Conservation (phyloP, 2,797 vertebrate species). For the Melopsittacus undulatus region DNA sequence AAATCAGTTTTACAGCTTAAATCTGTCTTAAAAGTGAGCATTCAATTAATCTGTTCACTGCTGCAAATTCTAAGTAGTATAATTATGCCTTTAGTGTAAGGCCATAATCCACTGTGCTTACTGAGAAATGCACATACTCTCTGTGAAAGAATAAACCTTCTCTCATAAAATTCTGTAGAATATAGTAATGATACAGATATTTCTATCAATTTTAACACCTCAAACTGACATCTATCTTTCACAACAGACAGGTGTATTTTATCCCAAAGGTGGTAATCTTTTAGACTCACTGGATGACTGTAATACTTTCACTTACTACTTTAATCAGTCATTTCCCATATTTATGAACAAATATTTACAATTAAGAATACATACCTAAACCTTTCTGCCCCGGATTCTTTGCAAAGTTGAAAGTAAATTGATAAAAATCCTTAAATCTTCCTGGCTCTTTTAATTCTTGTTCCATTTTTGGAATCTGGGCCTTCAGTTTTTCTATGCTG, state of each 20-base stretch:
- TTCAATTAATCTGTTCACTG: not conserved
- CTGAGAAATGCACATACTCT: not conserved
- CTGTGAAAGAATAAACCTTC: not conserved
- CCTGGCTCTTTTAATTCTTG: slow-evolving; percentile 97
- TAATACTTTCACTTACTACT: not conserved
- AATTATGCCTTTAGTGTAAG: not conserved
- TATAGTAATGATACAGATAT: not conserved
- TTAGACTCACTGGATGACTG: not conserved
- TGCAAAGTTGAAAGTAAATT: slow-evolving; percentile 99
- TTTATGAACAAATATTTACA: slow-evolving; percentile 22
- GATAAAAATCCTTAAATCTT: slow-evolving; percentile 99
- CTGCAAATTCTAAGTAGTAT: not conserved
- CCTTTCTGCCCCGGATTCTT: slow-evolving; percentile 99
- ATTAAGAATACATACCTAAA: slow-evolving; percentile 87
- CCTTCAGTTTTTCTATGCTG: slow-evolving; percentile 98
- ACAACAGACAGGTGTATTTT: not conserved
- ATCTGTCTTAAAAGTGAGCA: not conserved
- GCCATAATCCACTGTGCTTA: not conserved
- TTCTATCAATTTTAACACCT: not conserved
- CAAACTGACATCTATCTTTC: not conserved
- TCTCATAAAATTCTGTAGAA: not conserved
- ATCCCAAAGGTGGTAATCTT: not conserved
- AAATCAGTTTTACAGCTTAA: not conserved
- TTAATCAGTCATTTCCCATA: not conserved
- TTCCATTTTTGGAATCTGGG: slow-evolving; percentile 97